Base-by-base conservation (phyloP, 2,888 invertebrate genomes). In the Caenorhabditis becei region DNA sequence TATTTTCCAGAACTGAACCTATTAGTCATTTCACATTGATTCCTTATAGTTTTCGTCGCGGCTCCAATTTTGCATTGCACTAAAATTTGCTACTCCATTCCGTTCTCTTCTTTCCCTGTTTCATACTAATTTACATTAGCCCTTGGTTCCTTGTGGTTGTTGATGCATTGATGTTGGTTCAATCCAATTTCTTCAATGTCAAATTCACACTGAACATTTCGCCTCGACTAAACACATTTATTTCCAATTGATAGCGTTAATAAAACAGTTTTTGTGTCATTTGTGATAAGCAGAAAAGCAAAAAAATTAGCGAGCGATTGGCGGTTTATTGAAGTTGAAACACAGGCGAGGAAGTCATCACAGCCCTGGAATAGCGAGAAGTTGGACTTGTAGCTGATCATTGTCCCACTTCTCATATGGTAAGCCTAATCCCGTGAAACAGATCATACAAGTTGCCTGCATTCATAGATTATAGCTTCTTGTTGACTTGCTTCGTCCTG, bases 381-480 rank as follows among this genome's bases (percentile, higher is more conserved):
- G 2, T 3, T 32, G 20, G 18, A 32, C 0, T 32, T 20, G 24
- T 16, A 24, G 24, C 5, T n/a, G 16, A n/a, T 11, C 1, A 2
- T 24, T 26, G n/a, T n/a, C 26, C 20, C 18, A 18, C 37, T 44
- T 18, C 62, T 62, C 62, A 62, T 28, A n/a, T 32, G 14, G 62
- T 18, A 54, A 41, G 26, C 41, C 54, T 53, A 47, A 14, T 61
- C 58, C 58, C 69, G 59, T 69, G 20, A 11, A 11, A 2, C 8
- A 47, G 20, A 37, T 67, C 32, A 79, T n/a, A 79, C 67, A 14
- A 79, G 54, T 51, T 79, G 79, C 11, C 70, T 58, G 53, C 18
- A 49, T 51, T 81, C 72, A 81, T 28, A 81, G 32, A 81, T 81
- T 81, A 23, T 72, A 72, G 47, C 81, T 81, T 41, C 72, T 58